phyloP scores from a whole-genome alignment of 2,888 invertebrate genomes.

The Lasius fuliginosus region DNA sequence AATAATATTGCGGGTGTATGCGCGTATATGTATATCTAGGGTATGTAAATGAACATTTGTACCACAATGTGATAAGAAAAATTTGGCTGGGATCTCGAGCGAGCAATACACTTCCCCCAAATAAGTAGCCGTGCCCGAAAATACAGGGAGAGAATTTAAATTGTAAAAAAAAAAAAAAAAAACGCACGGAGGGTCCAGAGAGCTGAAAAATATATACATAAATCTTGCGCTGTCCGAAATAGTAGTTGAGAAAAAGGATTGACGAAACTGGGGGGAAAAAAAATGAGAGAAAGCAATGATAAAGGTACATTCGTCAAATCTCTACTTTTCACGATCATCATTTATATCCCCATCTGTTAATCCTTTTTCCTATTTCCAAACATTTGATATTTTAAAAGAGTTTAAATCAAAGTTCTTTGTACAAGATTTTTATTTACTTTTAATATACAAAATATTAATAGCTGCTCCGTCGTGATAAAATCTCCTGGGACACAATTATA shows the following conservation, averaged over 20 bases:
- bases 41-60: constrained; percentile 1
- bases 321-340: neutral
- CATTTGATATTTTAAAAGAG: neutral
- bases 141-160: constrained; percentile 27
- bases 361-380: neutral
- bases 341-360: neutral
- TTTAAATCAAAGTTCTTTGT: neutral
- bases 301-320: neutral
- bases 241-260: neutral
- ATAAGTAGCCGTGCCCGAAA: constrained; percentile 23
- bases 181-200: neutral
- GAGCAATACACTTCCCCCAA: neutral
- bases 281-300: neutral
- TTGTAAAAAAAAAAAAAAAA: constrained; percentile 11
- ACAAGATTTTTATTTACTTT: too few relatives aligned
- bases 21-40: neutral
- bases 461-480: neutral
- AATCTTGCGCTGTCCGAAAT: constrained; percentile 15
- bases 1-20: neutral
- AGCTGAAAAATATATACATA: constrained; percentile 28
- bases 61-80: constrained; percentile 5
- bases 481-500: neutral
- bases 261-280: neutral
- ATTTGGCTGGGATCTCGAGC: constrained; percentile 4
- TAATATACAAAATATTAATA: constrained; percentile 17